Percentiles rank a stretch among this genome's conserved stretches.
phyloP scores from a whole-genome alignment of 2,888 invertebrate species.

The Drosophila kambysellisi region DNA sequence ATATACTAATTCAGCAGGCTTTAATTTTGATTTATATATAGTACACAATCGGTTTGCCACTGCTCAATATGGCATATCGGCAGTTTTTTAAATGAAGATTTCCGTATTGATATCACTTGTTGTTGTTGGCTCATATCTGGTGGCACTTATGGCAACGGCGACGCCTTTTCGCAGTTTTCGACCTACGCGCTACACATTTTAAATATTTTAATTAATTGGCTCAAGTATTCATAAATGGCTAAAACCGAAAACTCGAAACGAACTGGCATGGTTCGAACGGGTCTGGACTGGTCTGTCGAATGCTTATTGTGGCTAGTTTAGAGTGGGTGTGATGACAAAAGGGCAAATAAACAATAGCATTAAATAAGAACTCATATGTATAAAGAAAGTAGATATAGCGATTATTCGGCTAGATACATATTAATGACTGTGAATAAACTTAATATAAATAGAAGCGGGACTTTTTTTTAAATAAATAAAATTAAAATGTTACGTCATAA shows the following conservation, averaged over 20 bases:
- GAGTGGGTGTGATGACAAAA: constrained; percentile 28
- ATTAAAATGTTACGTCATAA: background rate
- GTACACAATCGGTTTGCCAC: constrained; percentile 14
- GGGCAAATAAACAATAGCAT: constrained; percentile 13
- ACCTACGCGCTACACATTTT: constrained; percentile 47
- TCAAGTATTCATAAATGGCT: constrained; percentile 38
- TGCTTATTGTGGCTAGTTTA: constrained; percentile 19
- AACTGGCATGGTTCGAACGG: constrained; percentile 2
- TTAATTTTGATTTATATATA: constrained; percentile 49
- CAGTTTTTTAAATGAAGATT: constrained; percentile 57
- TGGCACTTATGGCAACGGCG: constrained; percentile 55
- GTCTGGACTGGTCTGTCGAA: constrained; percentile 1
- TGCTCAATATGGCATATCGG: constrained; percentile 51
- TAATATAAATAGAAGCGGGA: background rate
- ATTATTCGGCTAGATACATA: background rate
- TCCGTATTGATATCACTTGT: constrained; percentile 48
- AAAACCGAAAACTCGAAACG: constrained; percentile 12
- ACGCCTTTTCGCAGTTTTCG: constrained; percentile 66
- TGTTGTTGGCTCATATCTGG: constrained; percentile 11
- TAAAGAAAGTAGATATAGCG: constrained; percentile 16
- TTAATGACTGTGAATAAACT: constrained; percentile 4
- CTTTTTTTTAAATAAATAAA: background rate
- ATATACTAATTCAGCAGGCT: constrained; percentile 14
- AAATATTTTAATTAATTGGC: constrained; percentile 64
- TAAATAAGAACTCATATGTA: constrained; percentile 1